Conservation (phyloP, 2,113 vertebrate species). For the Hemicordylus capensis region DNA sequence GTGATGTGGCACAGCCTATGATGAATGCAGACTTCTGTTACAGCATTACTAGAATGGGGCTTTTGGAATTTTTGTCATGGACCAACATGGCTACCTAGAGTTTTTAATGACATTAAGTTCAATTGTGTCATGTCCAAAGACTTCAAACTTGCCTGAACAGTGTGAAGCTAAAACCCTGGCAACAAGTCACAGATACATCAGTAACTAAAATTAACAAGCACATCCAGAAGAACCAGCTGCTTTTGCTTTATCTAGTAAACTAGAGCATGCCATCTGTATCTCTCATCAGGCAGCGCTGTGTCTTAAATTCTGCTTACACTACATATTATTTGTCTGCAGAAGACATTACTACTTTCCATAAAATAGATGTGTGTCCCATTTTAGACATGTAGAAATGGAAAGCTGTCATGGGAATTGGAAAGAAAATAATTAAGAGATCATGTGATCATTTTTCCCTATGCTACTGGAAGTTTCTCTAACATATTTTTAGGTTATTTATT, state of each 20-base stretch:
- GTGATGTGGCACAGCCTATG: too few relatives aligned
- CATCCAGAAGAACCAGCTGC: slow-evolving; percentile 24
- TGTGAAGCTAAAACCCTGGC: not conserved
- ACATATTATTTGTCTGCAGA: slow-evolving; percentile 47
- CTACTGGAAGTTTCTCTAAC: not conserved
- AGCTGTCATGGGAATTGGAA: not conserved
- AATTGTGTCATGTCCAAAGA: not conserved
- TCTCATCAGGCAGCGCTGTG: slow-evolving; percentile 40
- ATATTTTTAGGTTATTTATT: slow-evolving; percentile 4
- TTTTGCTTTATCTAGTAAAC: slow-evolving; percentile 53
- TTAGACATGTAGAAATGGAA: not conserved
- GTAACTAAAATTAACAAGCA: not conserved
- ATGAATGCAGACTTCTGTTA: too few relatives aligned
- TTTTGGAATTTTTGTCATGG: too few relatives aligned
- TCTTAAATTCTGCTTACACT: slow-evolving; percentile 42
- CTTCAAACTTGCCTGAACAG: not conserved
- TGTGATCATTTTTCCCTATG: not conserved
- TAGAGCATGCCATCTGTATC: slow-evolving; percentile 36
- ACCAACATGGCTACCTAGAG: not conserved
- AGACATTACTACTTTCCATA: slow-evolving; percentile 30
- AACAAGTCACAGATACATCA: not conserved
- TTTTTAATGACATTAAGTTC: not conserved
- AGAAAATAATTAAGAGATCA: slow-evolving; percentile 6
- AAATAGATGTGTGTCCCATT: slow-evolving; percentile 30
- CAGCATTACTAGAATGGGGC: too few relatives aligned